Base-by-base conservation (phyloP, 2,797 vertebrate genomes). In the Sebastiscus tertius region DNA sequence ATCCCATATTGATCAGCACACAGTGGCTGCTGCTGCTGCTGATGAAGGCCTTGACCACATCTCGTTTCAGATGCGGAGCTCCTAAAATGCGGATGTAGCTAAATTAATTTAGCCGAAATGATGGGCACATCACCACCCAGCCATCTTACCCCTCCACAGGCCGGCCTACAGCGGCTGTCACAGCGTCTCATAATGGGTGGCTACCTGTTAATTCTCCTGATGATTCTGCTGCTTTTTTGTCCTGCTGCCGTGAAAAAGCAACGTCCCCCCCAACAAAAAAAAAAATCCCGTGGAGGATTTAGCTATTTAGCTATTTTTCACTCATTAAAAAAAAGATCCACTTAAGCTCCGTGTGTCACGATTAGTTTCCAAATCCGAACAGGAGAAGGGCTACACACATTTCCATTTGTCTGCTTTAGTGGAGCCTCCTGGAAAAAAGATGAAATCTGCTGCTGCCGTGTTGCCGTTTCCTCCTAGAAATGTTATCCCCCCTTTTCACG, bases 121-220 rank as follows among this genome's bases (percentile, higher is more conserved):
- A 87, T 34, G 69, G 77, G 72, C 71, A 62, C 82, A 89, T 22
- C 84, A 79, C 39, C 87, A 78, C 81, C 88, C 86, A 90, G 85
- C 88, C 92, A 89, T 94, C 55, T 88, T 90, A 84, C 88, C 73
- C 75, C 75, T 66, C 72, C 62, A 8, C 12, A 72, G 69, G 49
- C 81, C 24, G 87, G 81, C 83, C 88, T 81, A 20, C 79, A 66
- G 87, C 84, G 72, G 84, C 82, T 79, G 82, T 76, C 82, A 87
- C 85, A 27, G 89, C 64, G 59, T 85, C 79, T 77, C 73, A 79
- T 86, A 79, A 91, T 78, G 84, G 89, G 90, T 82, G 93, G 90
- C 92, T 95, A 95, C 94, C 95, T 95, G 93, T 92, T 92, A 94
- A 93, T 91, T 89, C 90, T 89, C 89, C 89, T 88, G 93, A 88